phyloP scores from a whole-genome alignment of 2,888 invertebrate genomes.

The Polyommatus icarus region DNA sequence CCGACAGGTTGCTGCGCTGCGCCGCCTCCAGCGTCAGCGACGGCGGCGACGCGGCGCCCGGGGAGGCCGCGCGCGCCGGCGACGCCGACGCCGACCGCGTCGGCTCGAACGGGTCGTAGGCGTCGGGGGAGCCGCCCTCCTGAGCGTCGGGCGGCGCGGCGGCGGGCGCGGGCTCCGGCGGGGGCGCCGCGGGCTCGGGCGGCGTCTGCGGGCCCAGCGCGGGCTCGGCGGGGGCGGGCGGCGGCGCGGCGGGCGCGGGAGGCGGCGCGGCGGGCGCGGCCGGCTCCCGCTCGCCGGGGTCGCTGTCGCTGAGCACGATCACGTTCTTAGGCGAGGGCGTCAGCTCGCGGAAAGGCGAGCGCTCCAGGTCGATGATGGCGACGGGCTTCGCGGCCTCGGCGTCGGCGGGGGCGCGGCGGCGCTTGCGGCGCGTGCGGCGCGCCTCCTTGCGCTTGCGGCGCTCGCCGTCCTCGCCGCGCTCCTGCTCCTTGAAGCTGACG shows the following conservation, averaged over 20 bases:
- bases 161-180: slow-evolving; percentile 53
- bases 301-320: slow-evolving; percentile 92
- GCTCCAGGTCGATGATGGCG: slow-evolving; percentile 91
- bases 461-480: slow-evolving; percentile 56
- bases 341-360: slow-evolving; percentile 91
- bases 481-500: slow-evolving; percentile 91
- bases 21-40: slow-evolving; percentile 68
- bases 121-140: slow-evolving; percentile 88
- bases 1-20: slow-evolving; percentile 73
- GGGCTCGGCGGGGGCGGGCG: slow-evolving; percentile 82
- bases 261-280: slow-evolving; percentile 38
- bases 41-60: slow-evolving; percentile 58
- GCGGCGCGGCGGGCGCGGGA: slow-evolving; percentile 57
- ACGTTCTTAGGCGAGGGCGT: slow-evolving; percentile 90
- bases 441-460: slow-evolving; percentile 51
- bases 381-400: slow-evolving; percentile 82
- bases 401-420: slow-evolving; percentile 46
- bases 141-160: slow-evolving; percentile 82
- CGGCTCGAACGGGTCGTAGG: slow-evolving; percentile 95
- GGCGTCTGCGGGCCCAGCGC: slow-evolving; percentile 81
- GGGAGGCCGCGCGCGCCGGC: slow-evolving; percentile 82
- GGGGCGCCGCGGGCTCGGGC: slow-evolving; percentile 72
- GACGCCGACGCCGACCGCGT: slow-evolving; percentile 87
- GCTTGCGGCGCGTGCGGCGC: slow-evolving; percentile 46
- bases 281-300: slow-evolving; percentile 78